These are phyloP conservation scores for Pseudomyrmex sp. DNA, from an alignment of 1,140 invertebrate genomes.

Conservation along the genomic window DNA sequence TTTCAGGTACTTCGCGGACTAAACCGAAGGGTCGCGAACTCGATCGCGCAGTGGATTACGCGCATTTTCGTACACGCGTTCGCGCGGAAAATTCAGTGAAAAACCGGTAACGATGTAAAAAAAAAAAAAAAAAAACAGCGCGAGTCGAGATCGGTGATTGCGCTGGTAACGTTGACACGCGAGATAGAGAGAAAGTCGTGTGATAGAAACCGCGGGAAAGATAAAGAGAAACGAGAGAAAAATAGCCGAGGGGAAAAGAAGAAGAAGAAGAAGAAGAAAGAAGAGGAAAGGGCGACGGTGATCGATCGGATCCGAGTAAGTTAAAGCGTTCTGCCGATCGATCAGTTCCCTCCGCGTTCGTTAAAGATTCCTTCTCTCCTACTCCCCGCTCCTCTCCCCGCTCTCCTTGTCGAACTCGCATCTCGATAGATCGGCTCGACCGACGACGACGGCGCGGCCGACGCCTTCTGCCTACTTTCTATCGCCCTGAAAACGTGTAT, in stretches of 20 bases:
- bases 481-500: slow-evolving; percentile 58
- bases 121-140: slow-evolving; percentile 38
- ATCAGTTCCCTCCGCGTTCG: slow-evolving; percentile 61
- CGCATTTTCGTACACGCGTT: background rate
- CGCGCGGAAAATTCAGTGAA: background rate
- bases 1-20: slow-evolving; percentile 59
- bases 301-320: slow-evolving; percentile 45
- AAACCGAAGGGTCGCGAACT: background rate
- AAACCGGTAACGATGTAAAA: slow-evolving; percentile 63
- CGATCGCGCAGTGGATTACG: background rate
- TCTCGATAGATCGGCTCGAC: slow-evolving; percentile 60
- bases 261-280: background rate
- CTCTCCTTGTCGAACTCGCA: slow-evolving; percentile 6
- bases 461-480: slow-evolving; percentile 70
- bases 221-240: background rate
- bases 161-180: slow-evolving; percentile 17
- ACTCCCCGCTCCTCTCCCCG: background rate
- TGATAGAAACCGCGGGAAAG: slow-evolving; percentile 15
- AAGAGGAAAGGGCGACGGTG: slow-evolving; percentile 13
- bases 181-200: slow-evolving; percentile 11
- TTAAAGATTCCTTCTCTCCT: slow-evolving; percentile 36
- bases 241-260: background rate
- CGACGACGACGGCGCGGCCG: slow-evolving; percentile 41
- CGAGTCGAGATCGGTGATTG: slow-evolving; percentile 37
- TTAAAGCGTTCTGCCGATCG: slow-evolving; percentile 54